Evolutionary conservation across 2,888 invertebrate species (phyloP), one percentile per base, ranked within the genome.

Genomic region (Hecatera dysodea): DNA sequence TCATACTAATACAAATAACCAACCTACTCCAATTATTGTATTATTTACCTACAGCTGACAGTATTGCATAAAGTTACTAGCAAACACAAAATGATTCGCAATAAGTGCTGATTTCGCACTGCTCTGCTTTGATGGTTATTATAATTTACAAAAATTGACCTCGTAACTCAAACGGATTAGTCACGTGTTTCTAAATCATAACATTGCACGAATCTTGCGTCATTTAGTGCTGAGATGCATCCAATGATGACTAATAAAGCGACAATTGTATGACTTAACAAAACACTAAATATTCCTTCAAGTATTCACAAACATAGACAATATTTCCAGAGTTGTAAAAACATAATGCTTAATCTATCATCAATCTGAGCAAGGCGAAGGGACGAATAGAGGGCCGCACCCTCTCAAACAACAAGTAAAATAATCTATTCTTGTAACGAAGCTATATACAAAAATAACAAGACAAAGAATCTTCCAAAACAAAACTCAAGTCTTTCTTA

Each of bases 291-390:
- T 72, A 42, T 33, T 33, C 48, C 53, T 60, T 63, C 72, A 76
- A 67, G 63, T 60, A 53, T 72, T 52, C 29, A 46, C 39, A 19
- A 65, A 66, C 42, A 24, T 46, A 48, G 42, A 42, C 73, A 53
- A 56, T 48, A 48, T 68, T 22, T 9, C 48, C 50, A 36, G 27
- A 61, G 36, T 33, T 64, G 60, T 55, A 17, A 33, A 27, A 9
- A 50, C 44, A 48, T 73, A 82, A 86, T 84, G 82, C 78, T 86
- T 87, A 87, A 89, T 90, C 87, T 89, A 89, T 89, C 89, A 87
- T 88, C 86, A 81, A 88, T 86, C 83, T 84, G 69, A 68, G 53
- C 50, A 72, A 69, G 67, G 66, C 63, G 66, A 57, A 67, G 80
- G 74, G 70, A 67, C 67, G 39, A 55, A 67, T 50, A 63, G 72